Evolutionary conservation across 2,888 invertebrate species (phyloP), one percentile per base, ranked within the genome.

Genomic region (Mellilla xanthometata): DNA sequence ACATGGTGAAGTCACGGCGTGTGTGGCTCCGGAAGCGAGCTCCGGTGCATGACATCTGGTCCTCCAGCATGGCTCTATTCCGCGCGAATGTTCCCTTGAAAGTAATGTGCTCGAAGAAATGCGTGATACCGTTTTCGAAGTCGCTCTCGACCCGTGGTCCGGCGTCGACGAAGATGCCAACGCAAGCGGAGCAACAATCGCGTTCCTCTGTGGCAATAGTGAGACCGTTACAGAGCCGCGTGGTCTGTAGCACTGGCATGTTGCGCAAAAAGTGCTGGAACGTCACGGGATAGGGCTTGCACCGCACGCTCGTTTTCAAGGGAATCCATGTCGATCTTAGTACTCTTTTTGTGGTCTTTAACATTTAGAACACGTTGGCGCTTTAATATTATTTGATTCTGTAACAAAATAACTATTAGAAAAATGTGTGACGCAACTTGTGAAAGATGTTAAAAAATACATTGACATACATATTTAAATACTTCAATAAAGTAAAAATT

Each of bases 21-120:
- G 99, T 99, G 80, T 97, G 97, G 3, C 98, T 98, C 81, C 97
- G 98, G 62, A 99, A 91, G 69, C 97, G 97, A 2, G 98, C 98
- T 8, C 99, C 99, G 89, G 97, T 94, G 68, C 95, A 95, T 73
- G 97, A 96, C 57, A 99, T 97, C 86, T 97, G 96, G 29, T 96
- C 85, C 78, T 98, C 97, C 31, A 99, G 85, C 54, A 94, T 93
- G 11, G 93, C 93, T 83, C 96, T 97, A 1, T 95, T 93, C 43
- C 98, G 91, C 65, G 95, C 94, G 6, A 92, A 90, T 4, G 98
- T 99, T 6, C 70, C 65, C 56, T 77, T 81, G 51, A 77, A 86
- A 1, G 71, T 77, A n/a, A 88, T 58, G 44, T 88, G 87, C 44
- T 87, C 82, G 43, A 87, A 79, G 39, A 88, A 81, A 49, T 88